phyloP scores from a whole-genome alignment of 2,888 invertebrate genomes.

The Antheraea yamamai region DNA sequence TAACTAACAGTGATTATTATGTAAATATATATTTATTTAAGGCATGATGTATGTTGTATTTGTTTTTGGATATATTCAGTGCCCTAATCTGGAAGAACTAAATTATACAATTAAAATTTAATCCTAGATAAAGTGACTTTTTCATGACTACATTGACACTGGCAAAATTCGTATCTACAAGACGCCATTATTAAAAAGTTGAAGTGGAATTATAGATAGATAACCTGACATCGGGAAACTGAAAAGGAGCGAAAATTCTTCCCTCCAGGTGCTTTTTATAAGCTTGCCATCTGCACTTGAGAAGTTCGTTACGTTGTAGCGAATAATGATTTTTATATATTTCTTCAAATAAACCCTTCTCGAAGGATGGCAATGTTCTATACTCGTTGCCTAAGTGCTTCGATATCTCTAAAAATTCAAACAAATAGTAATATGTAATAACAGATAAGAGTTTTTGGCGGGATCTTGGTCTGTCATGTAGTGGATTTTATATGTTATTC shows the following conservation, averaged over 20 bases:
- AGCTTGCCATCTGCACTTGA: constrained; percentile 45
- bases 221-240: constrained; percentile 49
- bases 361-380: constrained; percentile 52
- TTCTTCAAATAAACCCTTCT: constrained; percentile 49
- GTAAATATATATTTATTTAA: too few relatives aligned
- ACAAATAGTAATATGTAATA: neutral
- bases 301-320: constrained; percentile 44
- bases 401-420: constrained; percentile 42
- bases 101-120: too few relatives aligned
- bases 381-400: constrained; percentile 44
- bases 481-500: too few relatives aligned
- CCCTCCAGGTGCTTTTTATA: constrained; percentile 37
- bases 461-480: too few relatives aligned
- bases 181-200: neutral
- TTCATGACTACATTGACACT: too few relatives aligned
- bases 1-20: too few relatives aligned
- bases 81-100: too few relatives aligned
- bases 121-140: too few relatives aligned
- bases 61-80: too few relatives aligned
- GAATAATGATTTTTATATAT: constrained; percentile 50
- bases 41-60: too few relatives aligned
- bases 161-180: too few relatives aligned
- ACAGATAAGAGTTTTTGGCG: too few relatives aligned
- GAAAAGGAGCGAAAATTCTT: constrained; percentile 39
- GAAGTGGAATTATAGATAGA: neutral